Conservation (phyloP, 2,888 invertebrate genomes). For the Hyppa rectilinea region DNA sequence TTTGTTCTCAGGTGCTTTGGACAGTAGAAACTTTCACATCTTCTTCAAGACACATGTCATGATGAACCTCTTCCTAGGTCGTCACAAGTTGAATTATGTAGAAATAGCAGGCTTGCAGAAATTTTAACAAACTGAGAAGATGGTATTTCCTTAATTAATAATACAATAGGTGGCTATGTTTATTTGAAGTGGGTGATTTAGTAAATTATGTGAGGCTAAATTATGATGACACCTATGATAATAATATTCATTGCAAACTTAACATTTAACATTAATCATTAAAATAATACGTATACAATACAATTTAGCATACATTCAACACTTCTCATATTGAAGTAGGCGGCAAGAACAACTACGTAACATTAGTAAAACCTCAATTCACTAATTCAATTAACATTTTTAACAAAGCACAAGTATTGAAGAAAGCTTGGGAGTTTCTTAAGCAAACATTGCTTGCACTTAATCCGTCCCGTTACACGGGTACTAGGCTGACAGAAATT, state of each 20-base stretch:
- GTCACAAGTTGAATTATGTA: background rate
- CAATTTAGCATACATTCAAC: constrained; percentile 43
- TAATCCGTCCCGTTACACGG: constrained; percentile 82
- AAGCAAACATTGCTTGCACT: constrained; percentile 80
- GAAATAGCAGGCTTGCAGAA: background rate
- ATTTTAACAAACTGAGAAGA: background rate
- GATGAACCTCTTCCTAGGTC: background rate
- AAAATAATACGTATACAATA: constrained; percentile 38
- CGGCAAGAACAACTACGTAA: constrained; percentile 63
- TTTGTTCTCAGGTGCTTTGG: constrained; percentile 14
- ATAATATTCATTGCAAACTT: constrained; percentile 50
- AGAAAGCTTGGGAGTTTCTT: constrained; percentile 70
- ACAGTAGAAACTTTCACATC: constrained; percentile 42
- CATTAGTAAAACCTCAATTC: constrained; percentile 68
- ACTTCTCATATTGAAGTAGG: constrained; percentile 61
- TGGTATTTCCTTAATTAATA: constrained; percentile 1
- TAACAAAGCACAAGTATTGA: constrained; percentile 75
- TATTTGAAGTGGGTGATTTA: constrained; percentile 31
- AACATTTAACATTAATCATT: constrained; percentile 42
- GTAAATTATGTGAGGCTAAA: constrained; percentile 37
- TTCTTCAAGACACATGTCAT: background rate
- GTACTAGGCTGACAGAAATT: constrained; percentile 78
- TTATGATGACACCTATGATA: constrained; percentile 47
- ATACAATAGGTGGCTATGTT: constrained; percentile 12
- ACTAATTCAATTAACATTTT: constrained; percentile 80